A percentile compares a stretch with the other conserved stretches of the same genome.
phyloP scores from a whole-genome alignment of 2,888 invertebrate species.

The Sinhomidia bicolor region DNA sequence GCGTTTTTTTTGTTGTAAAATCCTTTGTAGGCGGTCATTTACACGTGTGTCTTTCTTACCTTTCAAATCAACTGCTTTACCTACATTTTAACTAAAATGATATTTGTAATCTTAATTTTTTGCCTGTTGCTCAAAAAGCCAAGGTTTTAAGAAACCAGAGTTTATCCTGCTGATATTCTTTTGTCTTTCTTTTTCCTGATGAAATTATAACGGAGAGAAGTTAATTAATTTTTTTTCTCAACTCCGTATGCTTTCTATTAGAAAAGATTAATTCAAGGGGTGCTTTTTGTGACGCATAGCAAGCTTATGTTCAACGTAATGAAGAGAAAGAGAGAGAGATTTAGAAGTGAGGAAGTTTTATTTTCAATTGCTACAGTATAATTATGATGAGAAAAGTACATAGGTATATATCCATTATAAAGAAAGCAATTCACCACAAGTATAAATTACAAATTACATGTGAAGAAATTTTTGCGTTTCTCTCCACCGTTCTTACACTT shows the following conservation, averaged over 20 bases:
- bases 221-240: constrained; percentile 46
- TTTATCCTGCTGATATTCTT: constrained; percentile 9
- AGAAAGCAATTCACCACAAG: not conserved
- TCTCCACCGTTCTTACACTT: not conserved
- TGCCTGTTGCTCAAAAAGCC: not conserved
- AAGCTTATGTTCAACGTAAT: not conserved
- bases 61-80: constrained; percentile 9
- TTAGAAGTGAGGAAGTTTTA: not conserved
- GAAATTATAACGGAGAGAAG: not conserved
- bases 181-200: not conserved
- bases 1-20: not conserved
- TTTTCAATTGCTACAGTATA: not conserved
- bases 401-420: not conserved
- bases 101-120: constrained; percentile 24
- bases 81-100: constrained; percentile 1
- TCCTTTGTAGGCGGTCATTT: not conserved
- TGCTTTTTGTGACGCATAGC: not conserved
- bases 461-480: too few species aligned
- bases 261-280: constrained; percentile 5
- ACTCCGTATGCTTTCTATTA: not conserved
- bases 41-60: too few species aligned
- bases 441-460: constrained; percentile 1
- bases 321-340: not conserved
- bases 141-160: not conserved
- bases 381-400: too few species aligned